Evolutionary conservation across 1,140 invertebrate genomes (phyloP), one percentile per base, ranked within the genome.

Genomic region (Dreissena rostriformis): DNA sequence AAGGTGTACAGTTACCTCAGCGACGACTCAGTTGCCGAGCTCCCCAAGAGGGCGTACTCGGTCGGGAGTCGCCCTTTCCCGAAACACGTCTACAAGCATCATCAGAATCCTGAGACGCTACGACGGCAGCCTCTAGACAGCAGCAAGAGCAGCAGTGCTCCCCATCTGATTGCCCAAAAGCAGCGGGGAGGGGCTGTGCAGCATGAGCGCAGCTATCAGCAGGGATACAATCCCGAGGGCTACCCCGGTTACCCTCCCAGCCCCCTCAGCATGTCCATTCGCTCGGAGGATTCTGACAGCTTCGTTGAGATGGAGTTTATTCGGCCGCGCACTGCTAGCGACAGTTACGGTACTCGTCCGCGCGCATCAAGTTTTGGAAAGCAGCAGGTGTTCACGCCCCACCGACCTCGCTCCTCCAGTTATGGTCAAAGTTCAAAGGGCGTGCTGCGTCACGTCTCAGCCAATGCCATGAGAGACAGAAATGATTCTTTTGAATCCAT

Each of bases 11-110:
- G 92, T 77, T 91, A 92, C 79, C 86, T 93, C 61, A 88, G 88
- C 5, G 91, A 91, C 70, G 90, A 92, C 55, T 87, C 88, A 6
- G 84, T 88, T 76, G 85, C 87, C n/a, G 89, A 91, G n/a, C 88
- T 91, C n/a, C 84, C 90, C 12, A 92, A 91, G 70, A 95, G 97
- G 87, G 96, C 97, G 4, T 98, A 98, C 92, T 98, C 97, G 39
- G 96, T 98, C 67, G 97, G 97, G 11, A 97, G 97, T 39, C 95
- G 96, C n/a, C 95, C 96, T 0, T 88, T 78, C 28, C 49, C 71
- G 17, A 87, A 84, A 63, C 67, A 51, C 19, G 52, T 78, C 12
- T 39, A 70, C 7, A 75, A 75, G n/a, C 66, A 82, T 10, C 81
- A 87, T 29, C 61, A 80, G 14, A 82, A 87, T 39, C 74, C 88